Conservation (phyloP, 1,140 invertebrate genomes). For the Zophobas morio region DNA sequence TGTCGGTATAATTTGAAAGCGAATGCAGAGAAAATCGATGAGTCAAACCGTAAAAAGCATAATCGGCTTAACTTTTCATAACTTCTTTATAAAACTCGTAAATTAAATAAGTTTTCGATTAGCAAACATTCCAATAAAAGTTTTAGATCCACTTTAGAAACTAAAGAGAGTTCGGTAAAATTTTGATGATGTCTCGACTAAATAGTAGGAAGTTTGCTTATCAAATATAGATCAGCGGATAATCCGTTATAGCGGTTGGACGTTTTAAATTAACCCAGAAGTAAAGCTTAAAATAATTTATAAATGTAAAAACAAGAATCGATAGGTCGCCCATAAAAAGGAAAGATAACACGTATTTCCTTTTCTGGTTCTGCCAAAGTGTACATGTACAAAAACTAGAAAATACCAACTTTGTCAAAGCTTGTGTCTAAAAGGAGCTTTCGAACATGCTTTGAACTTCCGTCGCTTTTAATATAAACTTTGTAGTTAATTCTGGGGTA, state of each 20-base stretch:
- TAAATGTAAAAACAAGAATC: background rate
- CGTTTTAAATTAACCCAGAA: constrained; percentile 1
- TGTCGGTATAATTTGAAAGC: background rate
- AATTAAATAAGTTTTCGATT: constrained; percentile 29
- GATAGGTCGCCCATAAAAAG: background rate
- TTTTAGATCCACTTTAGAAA: constrained; percentile 7
- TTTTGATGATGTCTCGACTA: constrained; percentile 8
- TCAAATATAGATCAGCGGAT: constrained; percentile 14
- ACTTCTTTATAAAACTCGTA: constrained; percentile 4
- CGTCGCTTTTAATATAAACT: constrained; percentile 28
- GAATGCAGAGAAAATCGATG: background rate
- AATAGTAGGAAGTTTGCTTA: constrained; percentile 13
- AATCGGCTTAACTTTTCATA: constrained; percentile 16
- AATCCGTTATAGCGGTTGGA: background rate
- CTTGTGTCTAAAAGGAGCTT: constrained; percentile 11
- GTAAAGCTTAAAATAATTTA: background rate
- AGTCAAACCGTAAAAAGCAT: background rate
- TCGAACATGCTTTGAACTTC: constrained; percentile 24
- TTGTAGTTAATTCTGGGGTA: constrained; percentile 24
- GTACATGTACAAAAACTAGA: background rate
- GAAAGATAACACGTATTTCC: background rate
- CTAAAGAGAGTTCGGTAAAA: constrained; percentile 13
- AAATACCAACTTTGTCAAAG: constrained; percentile 4
- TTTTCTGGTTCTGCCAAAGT: too few species aligned
- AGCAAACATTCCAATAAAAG: constrained; percentile 21